Base-by-base conservation (phyloP, 2,797 vertebrate species). In the Eulemur rubriventer region DNA sequence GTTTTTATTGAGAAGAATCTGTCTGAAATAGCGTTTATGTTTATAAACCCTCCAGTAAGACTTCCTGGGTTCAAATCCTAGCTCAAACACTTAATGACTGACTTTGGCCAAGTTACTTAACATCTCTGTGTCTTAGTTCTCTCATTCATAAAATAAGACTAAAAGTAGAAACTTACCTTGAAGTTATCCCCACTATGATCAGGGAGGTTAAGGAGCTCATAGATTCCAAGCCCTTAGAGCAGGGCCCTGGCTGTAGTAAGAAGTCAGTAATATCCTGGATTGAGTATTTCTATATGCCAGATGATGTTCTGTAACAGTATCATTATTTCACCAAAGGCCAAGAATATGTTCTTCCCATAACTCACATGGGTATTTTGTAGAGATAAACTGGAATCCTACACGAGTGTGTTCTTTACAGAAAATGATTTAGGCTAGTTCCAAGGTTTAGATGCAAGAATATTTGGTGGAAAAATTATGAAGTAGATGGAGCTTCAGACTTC, bases 41-140 rank as follows among this genome's bases (percentile, higher is more conserved):
- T 16, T 24, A 57, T 38, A 79, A 61, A 91, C 22, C 35, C 76
- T 88, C 48, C 2, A 72, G 18, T 6, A 20, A 57, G 24, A 96
- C 30, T 69, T 92, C 69, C 82, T 95, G 1, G 0, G 13, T 96
- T 98, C 35, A 96, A 90, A 97, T 96, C 41, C 48, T 76, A 57
- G 7, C 4, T 94, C 41, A 35, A 89, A 28, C 50, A 87, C 38
- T 96, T 65, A 46, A 14, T 95, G 52, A 50, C 4, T 65, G 48
- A 73, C 43, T 96, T 98, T 89, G 90, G 75, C 59, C 13, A 81
- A 93, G 33, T 96, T 86, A 61, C 28, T 88, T 94, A 94, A 7
- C 14, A 57, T 95, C 81, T 55, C 70, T 94, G 22, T 65, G 3
- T 75, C 73, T 89, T 26, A 79, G 33, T 57, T 96, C 28, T 78